Percentiles rank a stretch among this genome's conserved stretches.
phyloP scores from a whole-genome alignment of 1,140 invertebrate species.

The Calycopis cecrops region DNA sequence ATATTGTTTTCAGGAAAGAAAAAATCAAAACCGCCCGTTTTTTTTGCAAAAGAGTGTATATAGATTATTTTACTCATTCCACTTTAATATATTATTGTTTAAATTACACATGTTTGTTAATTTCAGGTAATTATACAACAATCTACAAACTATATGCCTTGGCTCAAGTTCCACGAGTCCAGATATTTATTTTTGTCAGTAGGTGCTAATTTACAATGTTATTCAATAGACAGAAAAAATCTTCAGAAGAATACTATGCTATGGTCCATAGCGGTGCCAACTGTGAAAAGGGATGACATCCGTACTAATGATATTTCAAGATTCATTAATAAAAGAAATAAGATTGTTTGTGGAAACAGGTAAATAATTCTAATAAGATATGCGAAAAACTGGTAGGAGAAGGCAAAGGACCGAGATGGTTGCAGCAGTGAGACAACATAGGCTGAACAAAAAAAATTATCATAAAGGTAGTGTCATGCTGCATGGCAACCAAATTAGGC shows the following conservation, averaged over 20 bases:
- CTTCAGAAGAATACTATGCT: slow-evolving; percentile 24
- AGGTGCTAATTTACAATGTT: slow-evolving; percentile 45
- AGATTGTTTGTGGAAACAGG: slow-evolving; percentile 61
- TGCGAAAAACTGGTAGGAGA: too few relatives aligned
- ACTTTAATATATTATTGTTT: too few relatives aligned
- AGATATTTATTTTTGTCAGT: slow-evolving; percentile 40
- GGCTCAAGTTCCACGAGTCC: slow-evolving; percentile 42
- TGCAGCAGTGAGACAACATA: too few relatives aligned
- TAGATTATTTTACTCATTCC: too few relatives aligned
- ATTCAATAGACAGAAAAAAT: slow-evolving; percentile 34
- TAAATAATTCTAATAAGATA: slow-evolving; percentile 21
- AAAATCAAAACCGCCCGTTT: too few relatives aligned
- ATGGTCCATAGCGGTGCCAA: slow-evolving; percentile 52
- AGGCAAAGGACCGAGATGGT: too few relatives aligned
- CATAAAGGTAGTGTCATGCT: too few relatives aligned
- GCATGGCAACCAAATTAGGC: too few relatives aligned
- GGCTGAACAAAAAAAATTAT: too few relatives aligned
- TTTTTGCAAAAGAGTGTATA: too few relatives aligned
- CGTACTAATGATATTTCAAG: slow-evolving; percentile 64
- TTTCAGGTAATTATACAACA: slow-evolving; percentile 46
- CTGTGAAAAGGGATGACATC: slow-evolving; percentile 43
- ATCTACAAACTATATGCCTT: slow-evolving; percentile 57
- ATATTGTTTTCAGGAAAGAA: too few relatives aligned
- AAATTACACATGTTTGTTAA: too few relatives aligned
- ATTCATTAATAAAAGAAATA: slow-evolving; percentile 47